Base-by-base conservation (phyloP, 2,113 vertebrate genomes). In the Manacus vitellinus region DNA sequence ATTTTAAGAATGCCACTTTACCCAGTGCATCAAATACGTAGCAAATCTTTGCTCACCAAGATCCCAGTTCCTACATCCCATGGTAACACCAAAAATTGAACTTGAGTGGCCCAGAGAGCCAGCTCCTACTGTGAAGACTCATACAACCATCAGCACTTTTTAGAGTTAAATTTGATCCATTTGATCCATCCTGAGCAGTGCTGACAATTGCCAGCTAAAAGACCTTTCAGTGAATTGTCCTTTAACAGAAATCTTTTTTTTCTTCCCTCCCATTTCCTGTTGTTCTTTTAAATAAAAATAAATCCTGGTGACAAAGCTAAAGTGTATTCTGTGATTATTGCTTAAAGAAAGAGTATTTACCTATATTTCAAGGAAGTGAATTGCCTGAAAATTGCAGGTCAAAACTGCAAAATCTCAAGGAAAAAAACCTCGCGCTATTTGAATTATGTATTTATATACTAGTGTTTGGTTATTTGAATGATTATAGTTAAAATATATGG, bases 131-230 rank as follows among this genome's bases (percentile, higher is more conserved):
- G 98, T 94, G 98, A 97, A 95, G 97, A 96, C 97, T 97, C 97
- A 95, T 89, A 97, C 89, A 95, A 86, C 96, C 94, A 95, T 96
- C 96, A 95, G 97, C 96, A 97, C 97, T 97, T 98, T 96, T 97
- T 94, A 95, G 95, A 95, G 11, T 97, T 97, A 95, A 96, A 98
- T 98, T 97, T 98, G 96, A 97, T 97, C 97, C 89, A 83, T 94
- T 97, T 97, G 94, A 41, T 41, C 39, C 39, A 41, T 92, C 96
- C 94, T 94, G 96, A 98, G 95, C 96, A 95, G 96, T 92, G 94
- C 97, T 98, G 96, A 89, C 97, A 97, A 97, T 98, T 97, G 97
- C 97, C 94, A 79, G 96, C 96, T 98, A 97, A 98, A 98, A 98
- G 98, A 97, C 93, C 88, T 96, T 97, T 98, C 97, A 97, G 95